Evolutionary conservation across 2,797 vertebrate species (phyloP).

Genomic region (Cossypha caffra): DNA sequence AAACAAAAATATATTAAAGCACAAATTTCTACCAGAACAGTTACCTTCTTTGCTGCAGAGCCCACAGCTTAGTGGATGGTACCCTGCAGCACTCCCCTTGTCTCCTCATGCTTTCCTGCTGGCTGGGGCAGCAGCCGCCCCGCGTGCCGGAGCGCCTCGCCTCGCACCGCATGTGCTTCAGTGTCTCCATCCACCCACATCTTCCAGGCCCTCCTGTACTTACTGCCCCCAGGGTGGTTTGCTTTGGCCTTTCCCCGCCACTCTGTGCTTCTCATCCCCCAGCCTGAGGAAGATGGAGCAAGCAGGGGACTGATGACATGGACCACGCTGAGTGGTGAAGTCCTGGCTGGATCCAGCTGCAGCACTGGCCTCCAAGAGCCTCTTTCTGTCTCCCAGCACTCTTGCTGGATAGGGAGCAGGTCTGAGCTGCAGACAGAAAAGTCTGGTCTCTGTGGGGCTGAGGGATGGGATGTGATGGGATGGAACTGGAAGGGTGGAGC

Average conservation of each 20-base stretch:
- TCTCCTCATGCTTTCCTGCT: background rate
- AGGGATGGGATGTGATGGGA: background rate
- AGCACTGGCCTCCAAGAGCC: background rate
- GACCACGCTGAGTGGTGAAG: background rate
- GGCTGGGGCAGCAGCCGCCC: background rate
- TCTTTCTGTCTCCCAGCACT: background rate
- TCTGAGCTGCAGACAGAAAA: slow-evolving; percentile 13
- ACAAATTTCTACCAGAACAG: slow-evolving; percentile 82
- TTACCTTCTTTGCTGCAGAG: slow-evolving; percentile 79
- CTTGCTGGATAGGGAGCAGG: background rate
- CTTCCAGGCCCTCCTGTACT: slow-evolving; percentile 50
- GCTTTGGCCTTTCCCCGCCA: background rate
- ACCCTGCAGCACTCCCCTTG: slow-evolving; percentile 13
- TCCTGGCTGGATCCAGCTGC: background rate
- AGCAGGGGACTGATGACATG: background rate
- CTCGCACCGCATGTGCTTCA: slow-evolving; percentile 57
- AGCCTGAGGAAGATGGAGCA: slow-evolving; percentile 29
- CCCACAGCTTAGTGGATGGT: slow-evolving; percentile 42
- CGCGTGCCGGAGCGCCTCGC: background rate
- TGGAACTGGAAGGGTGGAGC: background rate
- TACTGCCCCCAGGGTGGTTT: slow-evolving; percentile 23
- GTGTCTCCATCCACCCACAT: slow-evolving; percentile 46
- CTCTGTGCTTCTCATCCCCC: background rate
- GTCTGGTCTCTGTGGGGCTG: background rate
- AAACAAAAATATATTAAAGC: slow-evolving; percentile 79